Base-by-base conservation (phyloP, 2,797 vertebrate species). In the Lutjanus campechanus region DNA sequence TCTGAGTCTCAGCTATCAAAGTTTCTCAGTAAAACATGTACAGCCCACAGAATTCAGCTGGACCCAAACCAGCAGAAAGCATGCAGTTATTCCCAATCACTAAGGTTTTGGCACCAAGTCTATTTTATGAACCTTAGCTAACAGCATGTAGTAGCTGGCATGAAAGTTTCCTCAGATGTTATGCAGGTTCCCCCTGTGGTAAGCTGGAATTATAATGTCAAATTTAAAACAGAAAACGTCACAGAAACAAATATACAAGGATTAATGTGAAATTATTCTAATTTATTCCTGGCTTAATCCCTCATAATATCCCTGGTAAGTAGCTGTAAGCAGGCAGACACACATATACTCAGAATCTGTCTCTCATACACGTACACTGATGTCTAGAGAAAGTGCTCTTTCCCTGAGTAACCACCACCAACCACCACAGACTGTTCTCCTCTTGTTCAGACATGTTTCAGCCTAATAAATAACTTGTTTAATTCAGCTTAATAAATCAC, bases 231-330 rank as follows among this genome's bases (percentile, higher is more conserved):
- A 89, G n/a, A n/a, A n/a, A 91, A 91, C 65, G 80, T 87, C 85
- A 89, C 68, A 85, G 84, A 91, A 93, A 91, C 89, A 91, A 91
- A 93, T 47, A 53, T 86, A 69, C 73, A 81, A 87, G 90, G 92
- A 94, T 94, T 94, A 92, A 92, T 89, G 86, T 76, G 88, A 93
- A 95, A 94, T 91, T 94, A 94, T 95, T 95, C 88, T 88, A 93
- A 95, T 91, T 80, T 92, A 94, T 95, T 95, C 92, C 76, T 81
- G 77, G 81, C 79, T 80, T 93, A 95, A 94, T 94, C 91, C 90
- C 69, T 87, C 77, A 84, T 91, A 90, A 87, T 83, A 85, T 85
- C 83, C 74, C 85, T 79, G 60, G 76, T 93, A 93, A 92, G 87
- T 88, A 92, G 90, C 82, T 88, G 83, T 86, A 86, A 91, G 85